A percentile compares a stretch with the other conserved stretches of the same genome.
These are phyloP conservation scores for Lacanobia oleracea DNA, from an alignment of 2,888 invertebrate species.

Conservation along the genomic window DNA sequence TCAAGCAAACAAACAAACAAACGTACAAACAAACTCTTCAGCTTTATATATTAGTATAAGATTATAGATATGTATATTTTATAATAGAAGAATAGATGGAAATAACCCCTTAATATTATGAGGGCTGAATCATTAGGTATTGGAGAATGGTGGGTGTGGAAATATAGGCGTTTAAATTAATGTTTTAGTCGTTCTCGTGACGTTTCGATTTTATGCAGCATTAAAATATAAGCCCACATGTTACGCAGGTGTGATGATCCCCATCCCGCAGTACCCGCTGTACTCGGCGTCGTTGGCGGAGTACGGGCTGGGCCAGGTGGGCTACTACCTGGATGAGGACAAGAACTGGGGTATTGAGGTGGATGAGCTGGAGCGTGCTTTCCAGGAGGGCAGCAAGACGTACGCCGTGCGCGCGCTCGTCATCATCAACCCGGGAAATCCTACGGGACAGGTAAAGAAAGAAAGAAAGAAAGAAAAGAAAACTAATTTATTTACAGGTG, in stretches of 20 bases:
- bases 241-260: slow-evolving; percentile 96
- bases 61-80: no score
- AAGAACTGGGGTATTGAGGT: slow-evolving; percentile 96
- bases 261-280: slow-evolving; percentile 99
- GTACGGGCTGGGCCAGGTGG: slow-evolving; percentile 95
- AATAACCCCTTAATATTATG: background rate
- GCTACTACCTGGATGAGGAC: slow-evolving; percentile 97
- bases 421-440: slow-evolving; percentile 99
- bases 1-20: no score
- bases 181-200: background rate
- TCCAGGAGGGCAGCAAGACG: slow-evolving; percentile 90
- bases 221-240: background rate
- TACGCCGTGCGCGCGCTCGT: slow-evolving; percentile 96
- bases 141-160: background rate
- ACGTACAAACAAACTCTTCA: no score
- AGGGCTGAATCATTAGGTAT: background rate
- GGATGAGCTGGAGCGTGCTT: slow-evolving; percentile 94
- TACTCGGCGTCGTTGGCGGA: slow-evolving; percentile 99
- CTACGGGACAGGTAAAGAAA: no score
- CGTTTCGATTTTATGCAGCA: background rate
- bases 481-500: no score
- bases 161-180: background rate
- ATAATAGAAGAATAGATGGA: no score
- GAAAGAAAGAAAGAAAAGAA: no score
- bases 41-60: no score